Percentiles rank a stretch among this genome's conserved stretches.
Evolutionary conservation across 2,888 invertebrate genomes (phyloP).

Genomic region (Habroteleia sp.): DNA sequence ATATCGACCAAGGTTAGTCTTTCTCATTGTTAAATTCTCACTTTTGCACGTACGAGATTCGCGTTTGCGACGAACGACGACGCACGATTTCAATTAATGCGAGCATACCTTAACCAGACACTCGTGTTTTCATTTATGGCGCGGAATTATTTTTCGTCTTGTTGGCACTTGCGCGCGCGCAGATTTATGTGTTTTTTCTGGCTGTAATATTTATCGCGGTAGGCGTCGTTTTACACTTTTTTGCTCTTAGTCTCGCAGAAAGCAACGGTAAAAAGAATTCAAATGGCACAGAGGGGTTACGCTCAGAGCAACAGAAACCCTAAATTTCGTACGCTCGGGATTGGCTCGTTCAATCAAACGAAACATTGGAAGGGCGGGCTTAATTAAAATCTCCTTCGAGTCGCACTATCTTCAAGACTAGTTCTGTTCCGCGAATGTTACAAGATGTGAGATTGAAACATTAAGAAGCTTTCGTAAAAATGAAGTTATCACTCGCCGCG

Average conservation of each 20-base stretch:
- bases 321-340: conserved; percentile 75
- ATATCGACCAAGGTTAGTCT: no score
- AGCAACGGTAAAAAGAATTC: conserved; percentile 61
- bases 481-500: conserved; percentile 36
- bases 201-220: conserved; percentile 64
- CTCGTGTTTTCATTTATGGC: conserved; percentile 53
- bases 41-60: no score
- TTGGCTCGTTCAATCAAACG: conserved; percentile 79
- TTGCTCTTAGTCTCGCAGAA: conserved; percentile 44
- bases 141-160: conserved; percentile 51
- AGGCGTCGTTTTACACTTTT: conserved; percentile 61
- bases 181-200: conserved; percentile 60
- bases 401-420: conserved; percentile 69
- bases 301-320: conserved; percentile 68
- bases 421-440: conserved; percentile 60
- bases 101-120: conserved; percentile 15
- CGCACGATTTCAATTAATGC: conserved; percentile 34
- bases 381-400: conserved; percentile 80
- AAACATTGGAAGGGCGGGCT: conserved; percentile 80
- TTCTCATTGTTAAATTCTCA: no score
- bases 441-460: conserved; percentile 73
- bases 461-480: conserved; percentile 69
- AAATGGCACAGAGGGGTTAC: conserved; percentile 62
- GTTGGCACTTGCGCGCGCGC: conserved; percentile 30
- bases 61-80: conserved; percentile 2